Evolutionary conservation across 2,797 vertebrate species (phyloP).

Genomic region (Liparis tanakae): DNA sequence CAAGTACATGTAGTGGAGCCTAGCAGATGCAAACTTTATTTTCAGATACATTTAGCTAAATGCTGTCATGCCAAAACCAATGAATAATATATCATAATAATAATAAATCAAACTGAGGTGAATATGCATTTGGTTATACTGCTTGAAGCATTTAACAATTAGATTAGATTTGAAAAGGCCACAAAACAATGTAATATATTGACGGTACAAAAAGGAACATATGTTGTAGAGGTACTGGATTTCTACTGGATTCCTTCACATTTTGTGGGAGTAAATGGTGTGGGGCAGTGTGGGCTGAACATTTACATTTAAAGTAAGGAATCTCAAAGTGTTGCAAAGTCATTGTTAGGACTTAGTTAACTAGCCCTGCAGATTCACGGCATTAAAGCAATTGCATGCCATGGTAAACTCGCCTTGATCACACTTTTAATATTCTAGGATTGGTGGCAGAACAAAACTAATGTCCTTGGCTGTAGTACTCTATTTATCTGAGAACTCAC

Average conservation of each 20-base stretch:
- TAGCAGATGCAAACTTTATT: neutral
- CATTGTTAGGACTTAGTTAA: conserved; percentile 12
- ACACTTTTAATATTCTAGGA: conserved; percentile 27
- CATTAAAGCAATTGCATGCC: conserved; percentile 25
- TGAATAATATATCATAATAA: too few species aligned
- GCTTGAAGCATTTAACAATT: neutral
- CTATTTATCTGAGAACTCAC: conserved; percentile 7
- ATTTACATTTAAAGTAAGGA: conserved; percentile 2
- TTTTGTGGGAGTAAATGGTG: neutral
- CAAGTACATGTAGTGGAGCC: neutral
- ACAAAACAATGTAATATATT: neutral
- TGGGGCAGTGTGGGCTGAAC: neutral
- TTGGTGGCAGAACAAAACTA: conserved; percentile 14
- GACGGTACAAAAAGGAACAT: neutral
- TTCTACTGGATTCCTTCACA: neutral
- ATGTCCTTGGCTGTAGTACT: conserved; percentile 26
- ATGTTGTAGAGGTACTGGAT: neutral
- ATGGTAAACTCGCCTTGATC: conserved; percentile 26
- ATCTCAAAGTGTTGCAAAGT: conserved; percentile 10
- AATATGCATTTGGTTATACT: neutral
- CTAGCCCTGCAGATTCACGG: conserved; percentile 10
- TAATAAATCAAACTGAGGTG: neutral
- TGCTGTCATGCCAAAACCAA: neutral
- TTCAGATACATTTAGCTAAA: neutral
- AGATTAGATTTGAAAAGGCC: neutral